Conservation (phyloP, 2,113 vertebrate species). For the Melanerpes formicivorus region DNA sequence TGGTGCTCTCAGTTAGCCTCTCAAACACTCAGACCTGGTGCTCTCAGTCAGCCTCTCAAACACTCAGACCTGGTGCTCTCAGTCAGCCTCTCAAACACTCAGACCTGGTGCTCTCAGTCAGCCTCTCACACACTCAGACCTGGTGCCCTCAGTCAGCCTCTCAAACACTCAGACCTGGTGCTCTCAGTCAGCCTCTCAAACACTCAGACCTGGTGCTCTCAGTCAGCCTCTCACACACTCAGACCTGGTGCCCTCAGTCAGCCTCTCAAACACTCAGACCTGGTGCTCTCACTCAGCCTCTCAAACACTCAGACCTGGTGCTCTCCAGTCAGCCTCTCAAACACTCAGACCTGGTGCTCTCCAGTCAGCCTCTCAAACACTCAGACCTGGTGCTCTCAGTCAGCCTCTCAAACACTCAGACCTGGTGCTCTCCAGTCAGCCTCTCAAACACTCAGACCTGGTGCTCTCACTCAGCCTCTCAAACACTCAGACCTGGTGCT, state of each 20-base stretch:
- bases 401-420: not conserved
- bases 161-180: not conserved
- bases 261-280: not conserved
- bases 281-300: not conserved
- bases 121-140: not conserved
- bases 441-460: not conserved
- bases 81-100: not conserved
- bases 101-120: not conserved
- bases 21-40: not conserved
- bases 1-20: not conserved
- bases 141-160: not conserved
- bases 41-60: not conserved
- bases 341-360: not conserved
- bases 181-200: not conserved
- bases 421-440: not conserved
- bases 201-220: not conserved
- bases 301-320: not conserved
- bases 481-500: not conserved
- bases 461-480: not conserved
- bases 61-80: not conserved
- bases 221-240: not conserved
- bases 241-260: not conserved
- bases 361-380: not conserved
- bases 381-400: not conserved
- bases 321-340: not conserved